Base-by-base conservation (phyloP, 2,888 invertebrate species). In the Globia sparganii region DNA sequence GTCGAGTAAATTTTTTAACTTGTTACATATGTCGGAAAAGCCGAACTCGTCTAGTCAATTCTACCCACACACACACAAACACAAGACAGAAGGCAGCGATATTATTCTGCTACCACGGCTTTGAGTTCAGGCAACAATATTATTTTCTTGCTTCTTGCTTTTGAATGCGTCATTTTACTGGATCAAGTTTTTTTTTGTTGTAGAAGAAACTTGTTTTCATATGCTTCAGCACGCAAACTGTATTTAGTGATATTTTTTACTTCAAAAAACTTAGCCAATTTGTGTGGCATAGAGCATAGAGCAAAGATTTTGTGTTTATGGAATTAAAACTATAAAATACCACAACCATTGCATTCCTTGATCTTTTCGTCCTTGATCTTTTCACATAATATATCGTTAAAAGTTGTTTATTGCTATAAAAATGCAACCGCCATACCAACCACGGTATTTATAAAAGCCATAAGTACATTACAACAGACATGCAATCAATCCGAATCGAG, bases 401-500 rank as follows among this genome's bases (percentile, higher is more conserved):
- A 59, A 43, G 64, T 59, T n/a, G 25, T 15, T 58, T 4, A 37
- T 40, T 56, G 31, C 61, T 11, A 58, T 79, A 77, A 77, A 71
- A 72, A 72, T 69, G 34, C 61, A 49, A 77, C 13, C 34, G 61
- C 34, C 67, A 40, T 65, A 74, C 49, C 25, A 53, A 9, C n/a
- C 15, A 46, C 18, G 67, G 31, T 59, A 66, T 79, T 79, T 56
- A 62, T 31, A 78, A 76, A 76, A 73, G 37, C 58, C 66, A 75
- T 65, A n/a, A n/a, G n/a, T n/a, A 28, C 62, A 76, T 79, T 78
- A 74, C 76, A 74, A 70, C 34, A 75, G 62, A 62, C 65, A 67
- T 72, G 78, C 77, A 75, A 72, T 83, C 67, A 75, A 78, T 64
- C 72, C 25, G 15, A 70, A 75, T 76, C 21, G 46, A 58, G 40